Evolutionary conservation across 2,113 vertebrate genomes (phyloP).

Genomic region (Mus spicilegus): DNA sequence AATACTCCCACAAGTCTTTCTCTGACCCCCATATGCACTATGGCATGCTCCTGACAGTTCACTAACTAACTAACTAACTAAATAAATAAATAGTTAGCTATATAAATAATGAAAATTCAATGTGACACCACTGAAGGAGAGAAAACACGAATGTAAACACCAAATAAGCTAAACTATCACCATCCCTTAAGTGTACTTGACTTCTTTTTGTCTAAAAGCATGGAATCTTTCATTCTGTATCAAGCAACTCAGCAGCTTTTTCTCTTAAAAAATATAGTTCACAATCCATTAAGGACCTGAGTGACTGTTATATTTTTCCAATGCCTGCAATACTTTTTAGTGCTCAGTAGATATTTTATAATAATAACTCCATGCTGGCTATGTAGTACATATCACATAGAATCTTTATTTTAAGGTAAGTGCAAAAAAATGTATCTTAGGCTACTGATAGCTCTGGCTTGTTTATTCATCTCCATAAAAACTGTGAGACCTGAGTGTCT

Average conservation of each 20-base stretch:
- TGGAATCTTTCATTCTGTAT: constrained; percentile 35
- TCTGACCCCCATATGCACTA: no score
- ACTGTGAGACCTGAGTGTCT: background rate
- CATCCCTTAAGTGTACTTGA: background rate
- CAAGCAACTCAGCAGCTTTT: constrained; percentile 57
- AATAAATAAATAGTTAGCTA: background rate
- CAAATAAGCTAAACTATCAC: background rate
- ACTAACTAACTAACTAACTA: background rate
- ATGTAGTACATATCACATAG: constrained; percentile 6
- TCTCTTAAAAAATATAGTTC: constrained; percentile 63
- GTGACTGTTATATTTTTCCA: background rate
- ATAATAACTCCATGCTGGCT: background rate
- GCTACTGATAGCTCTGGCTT: constrained; percentile 52
- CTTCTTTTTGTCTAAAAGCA: constrained; percentile 26
- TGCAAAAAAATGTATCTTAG: background rate
- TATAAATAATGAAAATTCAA: background rate
- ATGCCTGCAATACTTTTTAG: constrained; percentile 36
- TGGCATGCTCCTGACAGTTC: background rate
- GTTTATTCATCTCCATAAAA: constrained; percentile 36
- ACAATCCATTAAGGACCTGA: constrained; percentile 41
- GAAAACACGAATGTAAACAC: background rate
- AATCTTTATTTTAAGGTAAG: constrained; percentile 63
- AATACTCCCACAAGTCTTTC: background rate
- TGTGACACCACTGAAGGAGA: background rate
- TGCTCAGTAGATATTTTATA: constrained; percentile 67